Evolutionary conservation across 2,113 vertebrate species (phyloP).

Genomic region (Phasianus colchicus): DNA sequence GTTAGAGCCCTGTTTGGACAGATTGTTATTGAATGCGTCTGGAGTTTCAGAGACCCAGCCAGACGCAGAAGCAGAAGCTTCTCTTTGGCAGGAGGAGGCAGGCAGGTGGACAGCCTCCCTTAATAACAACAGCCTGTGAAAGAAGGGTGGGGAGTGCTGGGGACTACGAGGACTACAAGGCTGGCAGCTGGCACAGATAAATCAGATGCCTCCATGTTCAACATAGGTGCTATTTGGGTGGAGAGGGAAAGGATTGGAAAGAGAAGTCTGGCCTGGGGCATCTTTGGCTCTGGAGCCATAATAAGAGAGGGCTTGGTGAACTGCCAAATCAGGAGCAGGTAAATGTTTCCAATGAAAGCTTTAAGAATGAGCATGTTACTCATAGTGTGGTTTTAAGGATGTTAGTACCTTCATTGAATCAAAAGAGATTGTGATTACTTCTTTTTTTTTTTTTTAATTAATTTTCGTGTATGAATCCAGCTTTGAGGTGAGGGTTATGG

Average conservation of each 20-base stretch:
- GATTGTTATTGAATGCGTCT: not conserved
- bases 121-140: not conserved
- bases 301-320: not conserved
- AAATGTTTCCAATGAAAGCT: not conserved
- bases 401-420: not conserved
- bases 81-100: not conserved
- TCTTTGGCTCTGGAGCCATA: not conserved
- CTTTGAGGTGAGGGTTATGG: not conserved
- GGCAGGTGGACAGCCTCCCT: not conserved
- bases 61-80: not conserved
- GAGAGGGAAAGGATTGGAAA: not conserved
- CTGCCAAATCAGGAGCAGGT: not conserved
- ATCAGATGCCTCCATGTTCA: not conserved
- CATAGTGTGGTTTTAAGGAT: not conserved
- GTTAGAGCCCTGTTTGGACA: not conserved
- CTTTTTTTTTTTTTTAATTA: not conserved
- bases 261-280: not conserved
- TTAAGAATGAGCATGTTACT: not conserved
- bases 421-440: not conserved
- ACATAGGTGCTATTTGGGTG: fast-evolving
- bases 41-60: not conserved
- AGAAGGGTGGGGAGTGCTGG: not conserved
- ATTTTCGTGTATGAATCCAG: not conserved
- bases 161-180: fast-evolving
- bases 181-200: not conserved